phyloP scores from a whole-genome alignment of 2,113 vertebrate genomes.

The Clinocottus analis region DNA sequence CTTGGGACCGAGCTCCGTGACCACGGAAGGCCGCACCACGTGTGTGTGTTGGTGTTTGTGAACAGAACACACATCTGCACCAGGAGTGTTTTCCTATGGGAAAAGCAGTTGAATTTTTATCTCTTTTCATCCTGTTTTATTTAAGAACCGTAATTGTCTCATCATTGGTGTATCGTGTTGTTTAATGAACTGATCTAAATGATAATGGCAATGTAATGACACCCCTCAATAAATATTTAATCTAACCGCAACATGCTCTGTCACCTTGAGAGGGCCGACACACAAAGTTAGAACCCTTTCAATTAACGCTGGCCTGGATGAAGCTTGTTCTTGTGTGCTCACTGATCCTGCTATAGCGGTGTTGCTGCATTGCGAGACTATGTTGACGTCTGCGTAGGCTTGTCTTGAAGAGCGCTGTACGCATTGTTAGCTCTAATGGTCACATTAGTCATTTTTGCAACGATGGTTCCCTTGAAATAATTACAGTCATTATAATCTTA shows the following conservation, averaged over 20 bases:
- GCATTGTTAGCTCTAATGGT: conserved; percentile 59
- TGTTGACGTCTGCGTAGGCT: conserved; percentile 53
- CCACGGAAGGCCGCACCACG: conserved; percentile 32
- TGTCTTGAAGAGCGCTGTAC: conserved; percentile 17
- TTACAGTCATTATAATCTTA: conserved; percentile 67
- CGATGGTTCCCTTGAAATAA: conserved; percentile 62
- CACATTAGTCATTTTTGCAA: conserved; percentile 61
- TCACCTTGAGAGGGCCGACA: conserved; percentile 72
- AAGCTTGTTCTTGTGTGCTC: conserved; percentile 36
- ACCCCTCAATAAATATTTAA: conserved; percentile 84
- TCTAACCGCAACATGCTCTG: conserved; percentile 73
- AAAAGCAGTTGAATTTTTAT: conserved; percentile 38
- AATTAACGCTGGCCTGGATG: conserved; percentile 58
- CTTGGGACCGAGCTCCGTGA: conserved; percentile 46
- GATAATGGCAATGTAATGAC: conserved; percentile 80
- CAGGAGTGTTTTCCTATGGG: neutral
- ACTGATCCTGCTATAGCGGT: conserved; percentile 58
- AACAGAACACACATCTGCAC: conserved; percentile 2
- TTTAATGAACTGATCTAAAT: conserved; percentile 86
- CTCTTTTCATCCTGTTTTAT: conserved; percentile 75
- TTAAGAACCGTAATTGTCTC: conserved; percentile 80
- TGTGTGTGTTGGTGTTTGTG: neutral
- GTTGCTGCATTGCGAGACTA: conserved; percentile 46
- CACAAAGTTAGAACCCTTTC: conserved; percentile 58
- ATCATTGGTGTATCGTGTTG: conserved; percentile 78